Base-by-base conservation (phyloP, 2,113 vertebrate species). In the Nesogale talazaci region DNA sequence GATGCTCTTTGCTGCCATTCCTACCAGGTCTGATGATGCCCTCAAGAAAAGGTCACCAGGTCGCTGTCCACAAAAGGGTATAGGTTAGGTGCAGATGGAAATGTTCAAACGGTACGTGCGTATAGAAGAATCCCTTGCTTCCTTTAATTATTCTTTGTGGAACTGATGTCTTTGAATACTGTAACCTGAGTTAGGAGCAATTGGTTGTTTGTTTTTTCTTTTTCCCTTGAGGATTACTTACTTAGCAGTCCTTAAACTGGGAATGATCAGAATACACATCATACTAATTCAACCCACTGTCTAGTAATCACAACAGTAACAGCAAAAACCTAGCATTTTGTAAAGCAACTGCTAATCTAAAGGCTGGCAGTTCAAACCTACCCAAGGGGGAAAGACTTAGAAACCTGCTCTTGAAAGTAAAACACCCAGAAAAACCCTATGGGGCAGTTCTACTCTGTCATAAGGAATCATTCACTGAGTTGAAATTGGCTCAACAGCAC, bases 101-200 rank as follows among this genome's bases (percentile, higher is more conserved):
- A 15, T 15, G 23, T 84, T 87, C 15, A 95, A 91, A 84, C 2
- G 2, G 81, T 36, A n/a, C 4, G 57, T 46, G 42, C 20, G 20
- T 19, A 36, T 12, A 56, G 20, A 63, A 87, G 56, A 36, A 38
- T n/a, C 63, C 85, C 42, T 81, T 59, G 52, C 46, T 56, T 70
- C 78, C 85, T 74, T 87, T 81, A 46, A 78, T 78, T 84, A 84
- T 17, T 38, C 61, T 84, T 86, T 70, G 42, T 61, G 57, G 22
- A 83, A 86, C 29, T 77, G 14, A 72, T 89, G 59, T 72, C 83
- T 94, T 90, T 38, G 23, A 78, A 70, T 69, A 63, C 63, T 69
- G 79, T 82, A 84, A 85, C 63, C 61, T 63, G 31, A 46, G 34
- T 29, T 38, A 61, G 42, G 22, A 92, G 46, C 2, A 38, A 70